These are phyloP conservation scores for Drosophila nebulosa DNA, from an alignment of 1,140 invertebrate species.

Conservation along the genomic window DNA sequence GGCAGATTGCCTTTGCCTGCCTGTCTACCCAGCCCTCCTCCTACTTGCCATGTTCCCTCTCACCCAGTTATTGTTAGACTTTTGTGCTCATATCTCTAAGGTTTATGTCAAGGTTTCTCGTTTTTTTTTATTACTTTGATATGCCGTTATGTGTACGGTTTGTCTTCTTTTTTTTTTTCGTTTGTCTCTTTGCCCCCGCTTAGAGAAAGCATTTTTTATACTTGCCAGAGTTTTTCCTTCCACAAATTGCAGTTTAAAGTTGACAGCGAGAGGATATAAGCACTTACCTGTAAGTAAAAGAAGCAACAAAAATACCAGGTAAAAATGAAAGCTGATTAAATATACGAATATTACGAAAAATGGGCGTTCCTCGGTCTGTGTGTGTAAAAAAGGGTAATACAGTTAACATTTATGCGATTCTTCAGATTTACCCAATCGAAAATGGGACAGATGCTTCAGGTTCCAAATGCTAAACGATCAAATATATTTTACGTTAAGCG, in stretches of 20 bases:
- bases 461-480: constrained; percentile 61
- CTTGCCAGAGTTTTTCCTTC: constrained; percentile 40
- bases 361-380: background rate
- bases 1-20: constrained; percentile 62
- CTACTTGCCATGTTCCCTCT: background rate
- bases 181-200: constrained; percentile 23
- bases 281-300: constrained; percentile 74
- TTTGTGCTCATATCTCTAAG: constrained; percentile 73
- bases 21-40: background rate
- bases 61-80: constrained; percentile 66
- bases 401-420: constrained; percentile 62
- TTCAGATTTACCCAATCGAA: background rate
- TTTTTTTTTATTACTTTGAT: constrained; percentile 69
- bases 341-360: constrained; percentile 28
- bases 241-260: constrained; percentile 70
- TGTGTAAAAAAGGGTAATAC: constrained; percentile 39
- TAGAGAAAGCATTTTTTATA: constrained; percentile 43
- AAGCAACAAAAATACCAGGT: constrained; percentile 16
- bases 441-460: constrained; percentile 44
- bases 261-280: constrained; percentile 65
- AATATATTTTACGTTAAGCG: constrained; percentile 18
- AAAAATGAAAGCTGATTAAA: constrained; percentile 73
- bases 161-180: no score
- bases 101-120: constrained; percentile 70
- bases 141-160: constrained; percentile 6